A percentile compares a stretch with the other conserved stretches of the same genome.
These are phyloP conservation scores for Oncorhynchus mykiss DNA, from an alignment of 2,113 vertebrate species.

Conservation along the genomic window DNA sequence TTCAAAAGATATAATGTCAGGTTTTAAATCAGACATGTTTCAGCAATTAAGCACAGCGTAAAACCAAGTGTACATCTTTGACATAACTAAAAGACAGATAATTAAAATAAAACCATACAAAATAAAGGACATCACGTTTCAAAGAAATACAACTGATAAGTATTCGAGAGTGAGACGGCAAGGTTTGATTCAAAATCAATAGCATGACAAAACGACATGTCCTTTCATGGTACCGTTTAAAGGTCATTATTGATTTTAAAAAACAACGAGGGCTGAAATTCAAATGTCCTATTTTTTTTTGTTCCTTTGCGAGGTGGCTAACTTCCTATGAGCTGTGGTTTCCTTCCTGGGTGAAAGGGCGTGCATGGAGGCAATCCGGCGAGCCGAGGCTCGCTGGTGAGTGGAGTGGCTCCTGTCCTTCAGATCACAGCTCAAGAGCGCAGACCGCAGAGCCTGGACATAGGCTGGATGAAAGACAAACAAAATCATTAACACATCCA, in stretches of 20 bases:
- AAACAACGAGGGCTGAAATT: neutral
- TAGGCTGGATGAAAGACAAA: conserved; percentile 75
- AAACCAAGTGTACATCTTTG: neutral
- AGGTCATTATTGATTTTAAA: conserved; percentile 1
- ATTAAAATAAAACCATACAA: neutral
- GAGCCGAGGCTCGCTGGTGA: conserved; percentile 35
- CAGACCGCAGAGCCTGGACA: conserved; percentile 75
- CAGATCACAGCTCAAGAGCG: conserved; percentile 74
- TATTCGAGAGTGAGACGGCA: neutral
- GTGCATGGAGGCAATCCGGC: conserved; percentile 53
- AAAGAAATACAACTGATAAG: neutral
- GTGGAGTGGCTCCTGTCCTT: conserved; percentile 28
- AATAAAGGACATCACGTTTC: neutral
- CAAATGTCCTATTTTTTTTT: neutral
- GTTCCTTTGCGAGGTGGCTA: neutral
- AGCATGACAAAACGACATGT: neutral
- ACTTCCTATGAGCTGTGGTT: neutral
- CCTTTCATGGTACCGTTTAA: neutral
- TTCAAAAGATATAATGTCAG: neutral
- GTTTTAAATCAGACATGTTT: neutral
- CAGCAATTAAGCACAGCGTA: neutral
- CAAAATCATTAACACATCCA: neutral
- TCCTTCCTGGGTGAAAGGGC: conserved; percentile 41
- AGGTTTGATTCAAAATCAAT: neutral
- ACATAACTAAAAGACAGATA: neutral